Evolutionary conservation across 2,113 vertebrate species (phyloP).

Genomic region (Daubentonia madagascariensis): DNA sequence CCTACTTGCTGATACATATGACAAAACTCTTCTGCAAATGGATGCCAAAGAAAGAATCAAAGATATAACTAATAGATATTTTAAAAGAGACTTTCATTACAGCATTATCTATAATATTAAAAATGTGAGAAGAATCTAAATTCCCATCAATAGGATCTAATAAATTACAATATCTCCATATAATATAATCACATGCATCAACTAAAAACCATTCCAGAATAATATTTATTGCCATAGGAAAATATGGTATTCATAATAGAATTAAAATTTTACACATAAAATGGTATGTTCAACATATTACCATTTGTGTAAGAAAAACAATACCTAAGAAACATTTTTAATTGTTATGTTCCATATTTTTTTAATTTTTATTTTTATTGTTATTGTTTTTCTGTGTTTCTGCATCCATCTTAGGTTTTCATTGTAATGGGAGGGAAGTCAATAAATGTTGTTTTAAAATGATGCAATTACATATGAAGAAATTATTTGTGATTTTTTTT

Average conservation of each 20-base stretch:
- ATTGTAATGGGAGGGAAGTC: not conserved
- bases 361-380: not conserved
- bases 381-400: not conserved
- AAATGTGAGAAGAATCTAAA: not conserved
- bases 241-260: not conserved
- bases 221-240: not conserved
- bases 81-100: not conserved
- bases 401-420: not conserved
- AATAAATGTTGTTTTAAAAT: constrained; percentile 4
- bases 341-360: not conserved
- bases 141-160: not conserved
- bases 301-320: not conserved
- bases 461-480: not conserved
- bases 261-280: not conserved
- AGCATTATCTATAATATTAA: not conserved
- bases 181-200: not conserved
- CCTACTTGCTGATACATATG: not conserved
- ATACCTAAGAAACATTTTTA: not conserved
- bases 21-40: not conserved
- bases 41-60: constrained; percentile 13
- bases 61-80: not conserved
- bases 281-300: not conserved
- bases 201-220: not conserved
- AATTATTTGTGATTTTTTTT: not conserved
- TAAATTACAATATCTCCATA: not conserved